phyloP scores from a whole-genome alignment of 2,797 vertebrate genomes.

The Halcyon smyrnensis region DNA sequence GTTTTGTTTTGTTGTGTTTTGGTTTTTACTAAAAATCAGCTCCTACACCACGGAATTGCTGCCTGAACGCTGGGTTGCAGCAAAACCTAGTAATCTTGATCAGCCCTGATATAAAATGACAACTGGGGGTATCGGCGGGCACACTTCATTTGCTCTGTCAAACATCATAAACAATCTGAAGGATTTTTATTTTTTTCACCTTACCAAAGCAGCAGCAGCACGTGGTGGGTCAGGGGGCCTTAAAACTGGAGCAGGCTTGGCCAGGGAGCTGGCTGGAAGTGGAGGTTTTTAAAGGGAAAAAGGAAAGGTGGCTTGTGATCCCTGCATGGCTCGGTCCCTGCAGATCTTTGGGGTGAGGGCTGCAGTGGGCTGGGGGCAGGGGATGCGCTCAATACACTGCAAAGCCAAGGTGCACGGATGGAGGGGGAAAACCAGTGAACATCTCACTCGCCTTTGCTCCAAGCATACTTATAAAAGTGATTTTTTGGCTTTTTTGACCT shows the following conservation, averaged over 20 bases:
- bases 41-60: neutral
- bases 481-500: neutral
- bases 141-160: neutral
- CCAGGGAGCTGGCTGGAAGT: neutral
- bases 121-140: neutral
- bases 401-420: neutral
- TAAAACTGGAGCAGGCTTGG: neutral
- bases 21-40: neutral
- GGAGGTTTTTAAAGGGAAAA: neutral
- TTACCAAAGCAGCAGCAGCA: neutral
- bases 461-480: rapidly evolving
- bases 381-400: rapidly evolving
- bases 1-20: neutral
- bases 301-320: neutral
- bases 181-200: neutral
- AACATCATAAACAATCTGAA: neutral
- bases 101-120: neutral
- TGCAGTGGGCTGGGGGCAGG: neutral
- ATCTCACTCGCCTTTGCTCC: neutral
- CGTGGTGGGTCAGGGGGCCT: rapidly evolving
- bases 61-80: neutral
- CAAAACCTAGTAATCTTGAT: neutral
- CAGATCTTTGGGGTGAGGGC: neutral
- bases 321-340: rapidly evolving
- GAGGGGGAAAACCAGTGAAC: neutral